Evolutionary conservation across 2,888 invertebrate genomes (phyloP), one percentile per base, ranked within the genome.

Genomic region (Reticulitermes lucifugus): DNA sequence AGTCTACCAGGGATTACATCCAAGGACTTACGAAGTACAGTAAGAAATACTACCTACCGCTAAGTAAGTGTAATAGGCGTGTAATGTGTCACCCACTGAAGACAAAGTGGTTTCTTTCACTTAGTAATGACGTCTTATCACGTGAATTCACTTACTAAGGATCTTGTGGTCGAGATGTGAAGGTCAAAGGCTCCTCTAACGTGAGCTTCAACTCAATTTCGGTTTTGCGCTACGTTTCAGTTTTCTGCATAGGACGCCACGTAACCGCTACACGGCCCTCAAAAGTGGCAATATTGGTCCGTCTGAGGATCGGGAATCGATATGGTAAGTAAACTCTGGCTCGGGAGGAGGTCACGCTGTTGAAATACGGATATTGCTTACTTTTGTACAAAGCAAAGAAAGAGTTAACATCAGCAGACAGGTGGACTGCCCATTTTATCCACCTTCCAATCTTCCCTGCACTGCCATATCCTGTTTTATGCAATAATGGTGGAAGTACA

Each of bases 281-380:
- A 59, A 59, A 59, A 59, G 55, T 59, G 55, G 55, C 22, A 43
- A 77, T 46, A 77, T 77, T 77, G 77, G 77, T 77, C 6, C 21
- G 75, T 43, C 75, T 14, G 43, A 46, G 25, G 46, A 77, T 77
- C 43, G 77, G 51, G 51, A 77, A 77, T 77, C 77, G 46, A 77
- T 77, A 77, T 77, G 77, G 43, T 43, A 77, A 77, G 77, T n/a
- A 77, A 77, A 77, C 46, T 77, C 46, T 14, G 46, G 77, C 41
- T 35, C 41, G 22, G 35, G 75, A 9, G n/a, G 35, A 41, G 22
- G 35, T 12, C 18, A 22, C 75, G n/a, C 75, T 77, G 43, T 43
- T 46, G 77, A 46, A 77, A 77, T 77, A 77, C 43, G 77, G 77
- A 77, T 77, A 77, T 77, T 51, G 77, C 46, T 77, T 77, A 46